A percentile compares a stretch with the other conserved stretches of the same genome.
phyloP scores from a whole-genome alignment of 2,888 invertebrate species.

The Macrosiphum euphorbiae region DNA sequence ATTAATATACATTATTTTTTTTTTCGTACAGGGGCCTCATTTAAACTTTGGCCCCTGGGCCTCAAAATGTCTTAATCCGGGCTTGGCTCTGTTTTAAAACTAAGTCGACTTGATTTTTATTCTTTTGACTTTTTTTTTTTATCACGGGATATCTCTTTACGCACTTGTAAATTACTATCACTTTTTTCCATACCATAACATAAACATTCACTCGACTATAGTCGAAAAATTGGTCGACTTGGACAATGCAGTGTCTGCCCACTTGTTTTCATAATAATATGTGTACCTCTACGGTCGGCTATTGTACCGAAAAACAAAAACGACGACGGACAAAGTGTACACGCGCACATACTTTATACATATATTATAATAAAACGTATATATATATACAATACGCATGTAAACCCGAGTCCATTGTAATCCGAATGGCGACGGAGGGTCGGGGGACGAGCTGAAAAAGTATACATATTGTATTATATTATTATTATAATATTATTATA shows the following conservation, averaged over 20 bases:
- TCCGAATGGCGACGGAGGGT: background rate
- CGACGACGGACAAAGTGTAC: background rate
- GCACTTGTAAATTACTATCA: background rate
- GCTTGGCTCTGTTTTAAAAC: background rate
- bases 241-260: background rate
- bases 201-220: background rate
- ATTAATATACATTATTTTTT: no score
- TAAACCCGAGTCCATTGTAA: background rate
- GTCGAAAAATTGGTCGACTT: background rate
- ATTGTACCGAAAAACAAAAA: slow-evolving; percentile 2
- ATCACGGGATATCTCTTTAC: background rate
- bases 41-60: no score
- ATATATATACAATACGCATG: background rate
- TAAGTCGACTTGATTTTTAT: background rate
- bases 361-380: background rate
- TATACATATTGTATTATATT: slow-evolving; percentile 11
- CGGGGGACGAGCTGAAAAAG: background rate
- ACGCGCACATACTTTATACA: background rate
- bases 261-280: background rate
- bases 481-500: slow-evolving; percentile 8
- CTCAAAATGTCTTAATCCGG: no score
- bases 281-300: background rate
- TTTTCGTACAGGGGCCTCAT: no score
- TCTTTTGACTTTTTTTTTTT: background rate
- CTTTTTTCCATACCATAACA: background rate